Evolutionary conservation across 2,113 vertebrate genomes (phyloP).

Genomic region (Globicephala melas): DNA sequence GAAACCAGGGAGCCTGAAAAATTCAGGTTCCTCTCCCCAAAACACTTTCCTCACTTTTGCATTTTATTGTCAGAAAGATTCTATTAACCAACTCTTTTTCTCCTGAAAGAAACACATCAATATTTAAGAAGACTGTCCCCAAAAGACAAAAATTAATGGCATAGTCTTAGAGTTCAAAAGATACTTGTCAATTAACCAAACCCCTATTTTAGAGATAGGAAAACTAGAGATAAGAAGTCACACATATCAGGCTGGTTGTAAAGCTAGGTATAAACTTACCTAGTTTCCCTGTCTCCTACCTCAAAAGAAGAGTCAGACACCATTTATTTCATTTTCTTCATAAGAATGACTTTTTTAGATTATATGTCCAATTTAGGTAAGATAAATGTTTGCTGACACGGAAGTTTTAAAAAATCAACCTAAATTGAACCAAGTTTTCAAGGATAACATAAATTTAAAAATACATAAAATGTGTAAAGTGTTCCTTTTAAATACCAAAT

Average conservation of each 20-base stretch:
- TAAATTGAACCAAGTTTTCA: background rate
- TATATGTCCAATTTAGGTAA: background rate
- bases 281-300: background rate
- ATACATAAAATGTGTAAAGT: background rate
- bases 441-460: background rate
- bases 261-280: background rate
- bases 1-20: background rate
- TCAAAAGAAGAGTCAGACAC: background rate
- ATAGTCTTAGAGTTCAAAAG: background rate
- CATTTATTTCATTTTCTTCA: background rate
- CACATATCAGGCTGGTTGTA: background rate
- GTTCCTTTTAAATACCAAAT: background rate
- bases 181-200: background rate
- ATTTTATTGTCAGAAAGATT: background rate
- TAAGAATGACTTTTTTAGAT: background rate
- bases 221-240: background rate
- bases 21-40: background rate
- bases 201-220: background rate
- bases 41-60: background rate
- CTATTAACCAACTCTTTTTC: background rate
- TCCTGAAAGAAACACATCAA: background rate
- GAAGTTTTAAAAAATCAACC: background rate
- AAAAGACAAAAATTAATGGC: background rate
- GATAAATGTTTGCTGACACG: background rate
- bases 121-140: background rate